Evolutionary conservation across 2,797 vertebrate species (phyloP).

Genomic region (Rallus crepitans): DNA sequence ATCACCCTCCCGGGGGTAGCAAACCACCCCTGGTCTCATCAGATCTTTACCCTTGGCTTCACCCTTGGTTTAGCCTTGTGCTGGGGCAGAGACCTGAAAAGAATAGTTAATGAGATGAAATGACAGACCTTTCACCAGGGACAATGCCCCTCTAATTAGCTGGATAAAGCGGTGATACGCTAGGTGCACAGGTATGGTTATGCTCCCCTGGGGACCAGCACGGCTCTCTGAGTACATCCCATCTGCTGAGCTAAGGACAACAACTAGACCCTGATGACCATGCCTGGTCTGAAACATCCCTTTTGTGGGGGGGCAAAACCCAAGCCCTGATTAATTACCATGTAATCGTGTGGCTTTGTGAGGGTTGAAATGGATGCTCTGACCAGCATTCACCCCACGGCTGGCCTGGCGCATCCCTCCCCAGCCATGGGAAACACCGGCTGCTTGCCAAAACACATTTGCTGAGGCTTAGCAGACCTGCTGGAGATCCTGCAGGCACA

Average conservation of each 20-base stretch:
- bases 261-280: neutral
- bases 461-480: neutral
- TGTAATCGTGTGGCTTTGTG: rapidly evolving
- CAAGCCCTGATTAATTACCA: neutral
- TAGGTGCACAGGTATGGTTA: neutral
- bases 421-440: rapidly evolving
- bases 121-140: neutral
- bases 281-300: rapidly evolving
- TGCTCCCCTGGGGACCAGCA: neutral
- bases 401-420: neutral
- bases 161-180: neutral
- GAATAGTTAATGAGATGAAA: conserved; percentile 22
- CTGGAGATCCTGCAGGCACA: neutral
- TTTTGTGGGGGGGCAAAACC: neutral
- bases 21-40: neutral
- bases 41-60: neutral
- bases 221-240: rapidly evolving
- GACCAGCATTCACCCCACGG: rapidly evolving
- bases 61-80: neutral
- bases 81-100: neutral
- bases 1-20: neutral
- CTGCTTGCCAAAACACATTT: neutral
- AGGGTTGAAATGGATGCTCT: neutral
- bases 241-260: neutral
- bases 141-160: conserved; percentile 6